These are phyloP conservation scores for Psittacula derbiana DNA, from an alignment of 2,797 vertebrate species.

Conservation along the genomic window DNA sequence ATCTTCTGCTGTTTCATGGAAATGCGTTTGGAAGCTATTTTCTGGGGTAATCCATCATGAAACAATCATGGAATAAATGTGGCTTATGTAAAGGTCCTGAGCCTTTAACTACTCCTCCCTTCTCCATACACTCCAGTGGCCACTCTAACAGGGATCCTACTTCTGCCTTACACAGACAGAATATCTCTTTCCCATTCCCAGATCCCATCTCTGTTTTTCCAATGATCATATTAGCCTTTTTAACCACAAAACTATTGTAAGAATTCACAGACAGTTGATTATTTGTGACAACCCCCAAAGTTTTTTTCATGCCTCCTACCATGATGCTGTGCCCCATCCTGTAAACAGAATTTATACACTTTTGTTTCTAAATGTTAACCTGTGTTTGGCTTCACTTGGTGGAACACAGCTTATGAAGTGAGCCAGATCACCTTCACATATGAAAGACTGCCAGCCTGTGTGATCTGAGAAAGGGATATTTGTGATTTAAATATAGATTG, in stretches of 20 bases:
- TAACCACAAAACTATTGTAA: background rate
- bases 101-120: background rate
- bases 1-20: conserved; percentile 55
- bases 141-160: background rate
- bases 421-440: background rate
- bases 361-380: background rate
- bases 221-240: background rate
- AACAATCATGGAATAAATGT: conserved; percentile 7
- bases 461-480: background rate
- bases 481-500: background rate
- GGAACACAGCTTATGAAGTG: background rate
- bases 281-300: background rate
- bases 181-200: background rate
- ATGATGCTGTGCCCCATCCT: background rate
- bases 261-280: background rate
- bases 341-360: background rate
- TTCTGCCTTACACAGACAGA: background rate
- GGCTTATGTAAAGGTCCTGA: background rate
- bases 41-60: conserved; percentile 53
- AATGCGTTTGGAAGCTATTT: conserved; percentile 43
- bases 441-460: background rate
- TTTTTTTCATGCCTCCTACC: background rate
- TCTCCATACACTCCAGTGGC: background rate
- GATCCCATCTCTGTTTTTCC: background rate
- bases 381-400: background rate